phyloP scores from a whole-genome alignment of 2,888 invertebrate species.

The Hofmannophila pseudospretella region DNA sequence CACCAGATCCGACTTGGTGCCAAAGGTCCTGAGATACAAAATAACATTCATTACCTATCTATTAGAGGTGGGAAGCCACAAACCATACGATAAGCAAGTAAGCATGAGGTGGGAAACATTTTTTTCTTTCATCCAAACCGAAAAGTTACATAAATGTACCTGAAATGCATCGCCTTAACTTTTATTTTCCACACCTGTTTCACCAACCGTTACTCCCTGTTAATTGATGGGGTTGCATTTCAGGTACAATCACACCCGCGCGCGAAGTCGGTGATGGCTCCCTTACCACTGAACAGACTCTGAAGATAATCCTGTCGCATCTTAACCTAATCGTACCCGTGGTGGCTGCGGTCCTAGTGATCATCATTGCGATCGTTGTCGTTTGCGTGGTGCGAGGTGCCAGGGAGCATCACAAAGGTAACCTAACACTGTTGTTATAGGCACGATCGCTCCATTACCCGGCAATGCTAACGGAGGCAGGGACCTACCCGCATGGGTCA shows the following conservation, averaged over 20 bases:
- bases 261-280: conserved; percentile 85
- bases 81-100: too few species aligned
- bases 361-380: conserved; percentile 94
- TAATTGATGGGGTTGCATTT: conserved; percentile 76
- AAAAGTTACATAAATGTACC: conserved; percentile 42
- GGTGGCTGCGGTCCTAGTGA: conserved; percentile 93
- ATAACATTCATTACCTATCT: too few species aligned
- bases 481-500: conserved; percentile 85
- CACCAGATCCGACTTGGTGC: too few species aligned
- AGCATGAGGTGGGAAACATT: too few species aligned
- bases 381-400: conserved; percentile 94
- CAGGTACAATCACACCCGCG: conserved; percentile 95
- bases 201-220: conserved; percentile 1
- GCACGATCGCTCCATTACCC: conserved; percentile 88
- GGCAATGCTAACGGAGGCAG: conserved; percentile 75
- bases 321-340: conserved; percentile 96
- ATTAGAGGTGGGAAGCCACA: too few species aligned
- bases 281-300: conserved; percentile 87
- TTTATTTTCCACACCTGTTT: conserved; percentile 6
- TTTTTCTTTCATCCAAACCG: too few species aligned
- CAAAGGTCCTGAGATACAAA: too few species aligned
- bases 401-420: conserved; percentile 91
- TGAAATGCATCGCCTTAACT: conserved; percentile 69
- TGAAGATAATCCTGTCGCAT: conserved; percentile 92
- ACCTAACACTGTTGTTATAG: conserved; percentile 71